Evolutionary conservation across 30 jellyfish, hydroid and myxozoan species (phyloP).

Genomic region (Phacellophora camtschatica): DNA sequence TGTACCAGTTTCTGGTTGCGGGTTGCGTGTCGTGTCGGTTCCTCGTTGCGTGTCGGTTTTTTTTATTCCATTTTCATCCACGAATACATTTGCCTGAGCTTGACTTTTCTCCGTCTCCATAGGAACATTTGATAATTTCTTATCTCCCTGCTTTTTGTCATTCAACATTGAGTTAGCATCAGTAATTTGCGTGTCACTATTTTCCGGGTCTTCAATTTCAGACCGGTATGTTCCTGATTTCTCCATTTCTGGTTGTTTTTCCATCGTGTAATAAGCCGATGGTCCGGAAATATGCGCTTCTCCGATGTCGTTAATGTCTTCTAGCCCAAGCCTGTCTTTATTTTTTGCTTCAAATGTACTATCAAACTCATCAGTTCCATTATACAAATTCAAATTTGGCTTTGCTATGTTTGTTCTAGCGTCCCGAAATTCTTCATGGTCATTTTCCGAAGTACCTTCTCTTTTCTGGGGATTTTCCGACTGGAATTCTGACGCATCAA

Average conservation of each 20-base stretch:
- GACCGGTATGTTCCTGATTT: not conserved
- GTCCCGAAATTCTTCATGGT: not conserved
- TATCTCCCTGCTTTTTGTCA: constrained; percentile 1
- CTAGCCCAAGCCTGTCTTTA: constrained; percentile 45
- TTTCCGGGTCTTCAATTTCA: constrained; percentile 55
- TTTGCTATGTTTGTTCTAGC: constrained; percentile 27
- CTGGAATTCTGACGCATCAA: no score
- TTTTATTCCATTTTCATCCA: constrained; percentile 31
- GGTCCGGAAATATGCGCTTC: constrained; percentile 63
- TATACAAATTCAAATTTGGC: constrained; percentile 23
- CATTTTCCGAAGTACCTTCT: no score
- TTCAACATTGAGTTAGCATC: constrained; percentile 9
- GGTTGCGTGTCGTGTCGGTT: not conserved
- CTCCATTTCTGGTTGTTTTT: not conserved
- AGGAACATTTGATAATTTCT: constrained; percentile 24
- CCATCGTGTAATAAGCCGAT: constrained; percentile 47
- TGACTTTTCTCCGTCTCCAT: not conserved
- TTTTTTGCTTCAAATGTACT: not conserved
- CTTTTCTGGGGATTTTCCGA: no score
- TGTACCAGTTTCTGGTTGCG: not conserved
- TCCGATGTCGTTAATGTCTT: constrained; percentile 3
- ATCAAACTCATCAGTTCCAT: constrained; percentile 47
- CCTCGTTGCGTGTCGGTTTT: no score
- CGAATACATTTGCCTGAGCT: not conserved
- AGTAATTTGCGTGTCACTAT: not conserved